These are phyloP conservation scores for Arnoldichthys spilopterus DNA, from an alignment of 2,797 vertebrate species.

Conservation along the genomic window DNA sequence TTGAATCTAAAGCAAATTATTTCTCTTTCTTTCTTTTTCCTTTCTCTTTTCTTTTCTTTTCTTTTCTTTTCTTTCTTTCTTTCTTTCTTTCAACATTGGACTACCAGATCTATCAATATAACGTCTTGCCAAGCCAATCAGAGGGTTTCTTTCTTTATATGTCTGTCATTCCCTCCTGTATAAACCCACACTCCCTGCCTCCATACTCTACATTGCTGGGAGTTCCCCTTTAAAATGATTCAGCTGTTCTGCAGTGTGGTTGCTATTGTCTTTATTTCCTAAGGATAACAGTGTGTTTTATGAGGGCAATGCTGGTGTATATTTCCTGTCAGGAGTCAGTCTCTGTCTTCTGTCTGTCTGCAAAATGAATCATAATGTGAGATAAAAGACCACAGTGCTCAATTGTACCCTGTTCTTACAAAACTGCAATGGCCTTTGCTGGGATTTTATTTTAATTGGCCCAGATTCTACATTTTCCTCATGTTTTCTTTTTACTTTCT, in stretches of 20 bases:
- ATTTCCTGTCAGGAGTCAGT: constrained; percentile 65
- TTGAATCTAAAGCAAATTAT: no score
- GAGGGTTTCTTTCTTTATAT: not conserved
- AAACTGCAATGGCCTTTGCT: not conserved
- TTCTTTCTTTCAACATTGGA: not conserved
- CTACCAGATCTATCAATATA: not conserved
- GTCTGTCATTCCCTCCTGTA: not conserved
- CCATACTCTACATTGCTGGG: constrained; percentile 21
- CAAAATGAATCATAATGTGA: no score
- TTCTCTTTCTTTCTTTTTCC: no score
- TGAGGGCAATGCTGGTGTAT: constrained; percentile 49
- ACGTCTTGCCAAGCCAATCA: not conserved
- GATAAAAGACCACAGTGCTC: no score
- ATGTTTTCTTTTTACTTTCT: no score
- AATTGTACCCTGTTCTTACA: no score
- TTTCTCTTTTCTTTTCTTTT: no score
- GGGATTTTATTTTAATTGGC: not conserved
- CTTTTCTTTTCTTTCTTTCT: constrained; percentile 1
- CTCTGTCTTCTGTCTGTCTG: no score
- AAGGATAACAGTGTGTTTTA: constrained; percentile 64
- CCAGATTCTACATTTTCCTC: not conserved
- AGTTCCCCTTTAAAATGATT: constrained; percentile 49
- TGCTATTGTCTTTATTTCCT: constrained; percentile 64
- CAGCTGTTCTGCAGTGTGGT: constrained; percentile 26
- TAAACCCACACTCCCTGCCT: not conserved